These are phyloP conservation scores for Psammodynastes pulverulentus DNA, from an alignment of 2,113 vertebrate genomes.

Conservation along the genomic window DNA sequence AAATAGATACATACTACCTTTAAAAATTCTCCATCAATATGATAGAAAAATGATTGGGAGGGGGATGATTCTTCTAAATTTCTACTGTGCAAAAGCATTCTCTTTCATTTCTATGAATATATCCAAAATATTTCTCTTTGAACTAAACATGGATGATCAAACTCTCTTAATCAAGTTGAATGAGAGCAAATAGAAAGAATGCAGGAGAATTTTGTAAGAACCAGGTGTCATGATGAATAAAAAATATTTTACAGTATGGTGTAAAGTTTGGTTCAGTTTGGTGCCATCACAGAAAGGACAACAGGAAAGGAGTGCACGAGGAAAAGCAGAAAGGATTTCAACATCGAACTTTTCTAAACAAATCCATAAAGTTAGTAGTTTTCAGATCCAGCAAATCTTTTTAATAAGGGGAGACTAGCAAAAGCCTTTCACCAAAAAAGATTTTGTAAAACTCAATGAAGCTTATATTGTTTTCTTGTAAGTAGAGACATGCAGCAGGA, in stretches of 20 bases:
- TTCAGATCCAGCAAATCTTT: not conserved
- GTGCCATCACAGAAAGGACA: not conserved
- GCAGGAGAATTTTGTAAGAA: not conserved
- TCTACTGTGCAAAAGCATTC: not conserved
- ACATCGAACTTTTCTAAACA: not conserved
- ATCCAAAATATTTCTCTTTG: not conserved
- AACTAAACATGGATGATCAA: not conserved
- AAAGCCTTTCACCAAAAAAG: not conserved
- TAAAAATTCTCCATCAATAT: not conserved
- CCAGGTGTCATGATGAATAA: not conserved
- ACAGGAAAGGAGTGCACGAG: not conserved
- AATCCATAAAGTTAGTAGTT: not conserved
- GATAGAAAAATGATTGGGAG: not conserved
- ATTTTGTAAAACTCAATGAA: not conserved
- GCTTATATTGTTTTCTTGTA: too few species aligned
- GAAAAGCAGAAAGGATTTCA: not conserved
- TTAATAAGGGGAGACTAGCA: not conserved
- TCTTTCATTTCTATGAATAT: not conserved
- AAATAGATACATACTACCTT: not conserved
- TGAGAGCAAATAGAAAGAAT: not conserved
- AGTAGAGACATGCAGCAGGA: too few species aligned
- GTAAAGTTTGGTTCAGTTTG: not conserved
- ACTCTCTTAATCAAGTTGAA: not conserved
- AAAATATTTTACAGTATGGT: not conserved
- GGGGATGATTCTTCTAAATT: not conserved